Conservation (phyloP, 1,140 invertebrate species). For the Chionoecetes opilio region DNA sequence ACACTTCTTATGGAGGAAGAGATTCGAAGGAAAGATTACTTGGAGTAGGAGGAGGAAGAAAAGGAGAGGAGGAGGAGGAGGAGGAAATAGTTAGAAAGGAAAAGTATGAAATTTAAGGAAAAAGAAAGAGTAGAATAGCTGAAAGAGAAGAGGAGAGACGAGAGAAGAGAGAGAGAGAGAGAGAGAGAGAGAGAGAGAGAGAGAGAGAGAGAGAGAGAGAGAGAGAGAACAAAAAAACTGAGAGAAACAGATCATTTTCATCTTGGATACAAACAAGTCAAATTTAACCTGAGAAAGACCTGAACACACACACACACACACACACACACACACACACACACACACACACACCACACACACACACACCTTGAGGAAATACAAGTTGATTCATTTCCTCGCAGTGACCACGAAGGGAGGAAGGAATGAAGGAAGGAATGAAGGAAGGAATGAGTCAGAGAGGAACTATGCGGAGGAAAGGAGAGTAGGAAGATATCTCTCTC, state of each 20-base stretch:
- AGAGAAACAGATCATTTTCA: too few relatives aligned
- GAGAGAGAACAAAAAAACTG: too few relatives aligned
- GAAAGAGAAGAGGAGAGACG: neutral
- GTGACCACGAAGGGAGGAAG: neutral
- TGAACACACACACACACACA: neutral
- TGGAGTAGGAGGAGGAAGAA: neutral
- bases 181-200: neutral
- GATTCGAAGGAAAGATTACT: neutral
- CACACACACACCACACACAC: neutral
- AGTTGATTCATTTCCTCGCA: neutral
- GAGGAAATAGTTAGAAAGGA: neutral
- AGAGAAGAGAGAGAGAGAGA: too few relatives aligned
- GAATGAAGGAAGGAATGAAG: too few relatives aligned
- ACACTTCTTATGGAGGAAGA: neutral
- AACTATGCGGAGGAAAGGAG: neutral
- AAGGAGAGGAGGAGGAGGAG: neutral
- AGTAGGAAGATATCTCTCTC: neutral
- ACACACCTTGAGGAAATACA: neutral
- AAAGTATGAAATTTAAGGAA: neutral
- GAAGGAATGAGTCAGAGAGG: neutral
- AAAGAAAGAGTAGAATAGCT: neutral
- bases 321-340: constrained; percentile 8
- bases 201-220: neutral
- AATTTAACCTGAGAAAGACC: neutral
- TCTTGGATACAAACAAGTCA: neutral